Evolutionary conservation across 2,113 vertebrate species (phyloP).

Genomic region (Tetrao urogallus): DNA sequence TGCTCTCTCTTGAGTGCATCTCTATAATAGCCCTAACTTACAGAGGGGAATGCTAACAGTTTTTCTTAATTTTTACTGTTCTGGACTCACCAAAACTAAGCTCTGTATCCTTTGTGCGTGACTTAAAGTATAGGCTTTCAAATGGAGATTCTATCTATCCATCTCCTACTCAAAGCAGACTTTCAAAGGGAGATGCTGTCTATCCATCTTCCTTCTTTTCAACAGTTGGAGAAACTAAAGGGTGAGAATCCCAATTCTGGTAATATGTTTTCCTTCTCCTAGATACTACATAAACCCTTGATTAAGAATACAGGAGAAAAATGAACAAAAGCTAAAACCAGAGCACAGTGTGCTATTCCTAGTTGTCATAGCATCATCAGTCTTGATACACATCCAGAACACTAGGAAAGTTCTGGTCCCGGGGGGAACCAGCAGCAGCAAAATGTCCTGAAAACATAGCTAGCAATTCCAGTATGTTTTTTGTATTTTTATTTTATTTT

Average conservation of each 20-base stretch:
- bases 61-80: conserved; percentile 21
- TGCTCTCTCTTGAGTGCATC: not conserved
- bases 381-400: not conserved
- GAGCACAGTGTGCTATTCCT: not conserved
- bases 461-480: not conserved
- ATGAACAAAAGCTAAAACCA: not conserved
- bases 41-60: not conserved
- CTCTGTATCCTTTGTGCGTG: not conserved
- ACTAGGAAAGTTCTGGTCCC: not conserved
- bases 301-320: not conserved
- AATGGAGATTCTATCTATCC: not conserved
- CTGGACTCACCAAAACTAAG: not conserved
- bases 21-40: not conserved
- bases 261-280: not conserved
- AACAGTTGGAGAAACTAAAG: not conserved
- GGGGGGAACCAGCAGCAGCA: not conserved
- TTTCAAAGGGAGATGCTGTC: not conserved
- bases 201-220: not conserved
- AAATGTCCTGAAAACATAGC: not conserved
- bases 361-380: not conserved
- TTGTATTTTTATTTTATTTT: not conserved
- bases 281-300: not conserved
- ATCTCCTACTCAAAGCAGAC: not conserved
- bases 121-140: not conserved
- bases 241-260: not conserved